These are phyloP conservation scores for Teleogryllus occipitalis DNA, from an alignment of 1,140 invertebrate genomes.

Conservation along the genomic window DNA sequence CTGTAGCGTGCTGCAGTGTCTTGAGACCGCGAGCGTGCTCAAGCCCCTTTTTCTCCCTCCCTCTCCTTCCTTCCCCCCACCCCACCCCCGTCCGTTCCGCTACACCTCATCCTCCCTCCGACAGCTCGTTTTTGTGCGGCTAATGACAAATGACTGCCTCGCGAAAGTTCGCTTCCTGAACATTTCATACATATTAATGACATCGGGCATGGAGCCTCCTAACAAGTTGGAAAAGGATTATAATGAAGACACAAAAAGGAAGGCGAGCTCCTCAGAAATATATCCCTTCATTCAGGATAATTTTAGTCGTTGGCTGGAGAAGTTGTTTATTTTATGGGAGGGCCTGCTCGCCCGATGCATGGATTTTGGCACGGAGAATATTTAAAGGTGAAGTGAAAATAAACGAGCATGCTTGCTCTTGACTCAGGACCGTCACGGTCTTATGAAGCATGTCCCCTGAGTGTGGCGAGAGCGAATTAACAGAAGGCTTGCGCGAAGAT, in stretches of 20 bases:
- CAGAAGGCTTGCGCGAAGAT: too few species aligned
- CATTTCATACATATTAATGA: constrained; percentile 6
- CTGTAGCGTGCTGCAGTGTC: too few species aligned
- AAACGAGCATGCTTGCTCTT: neutral
- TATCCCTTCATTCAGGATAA: neutral
- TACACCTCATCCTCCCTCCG: neutral
- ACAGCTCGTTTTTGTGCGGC: neutral
- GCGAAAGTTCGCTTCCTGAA: constrained; percentile 3
- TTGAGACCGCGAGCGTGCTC: too few species aligned
- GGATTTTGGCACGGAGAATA: neutral
- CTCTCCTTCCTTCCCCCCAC: neutral
- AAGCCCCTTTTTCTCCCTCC: neutral
- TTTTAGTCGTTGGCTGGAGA: neutral
- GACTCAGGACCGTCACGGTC: neutral
- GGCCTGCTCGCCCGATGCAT: neutral
- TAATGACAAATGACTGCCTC: neutral
- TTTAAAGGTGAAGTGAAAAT: neutral
- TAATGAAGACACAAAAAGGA: neutral
- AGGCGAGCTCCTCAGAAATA: neutral
- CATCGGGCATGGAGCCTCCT: neutral
- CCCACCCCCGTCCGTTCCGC: neutral
- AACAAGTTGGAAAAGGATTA: constrained; percentile 2
- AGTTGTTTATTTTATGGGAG: neutral
- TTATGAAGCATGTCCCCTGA: neutral
- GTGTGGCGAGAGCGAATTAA: too few species aligned